Base-by-base conservation (phyloP, 2,797 vertebrate genomes). In the Hydrocynus forskahlii region DNA sequence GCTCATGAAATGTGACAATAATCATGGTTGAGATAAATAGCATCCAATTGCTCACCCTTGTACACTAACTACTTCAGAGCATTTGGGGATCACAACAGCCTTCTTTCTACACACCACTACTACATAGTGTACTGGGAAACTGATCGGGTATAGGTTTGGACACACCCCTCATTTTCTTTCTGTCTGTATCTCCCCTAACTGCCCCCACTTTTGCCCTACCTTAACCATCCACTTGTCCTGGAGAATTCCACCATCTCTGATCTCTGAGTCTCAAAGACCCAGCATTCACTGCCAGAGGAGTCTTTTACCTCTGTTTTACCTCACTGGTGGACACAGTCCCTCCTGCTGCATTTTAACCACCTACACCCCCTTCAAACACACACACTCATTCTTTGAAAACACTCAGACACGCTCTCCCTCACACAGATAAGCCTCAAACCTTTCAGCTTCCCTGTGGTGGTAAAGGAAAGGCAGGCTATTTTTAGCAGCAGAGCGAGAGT, bases 401-500 rank as follows among this genome's bases (percentile, higher is more conserved):
- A 68, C 19, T 43, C 76, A 38, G 60, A 70, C 62, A 40, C 63
- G 67, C 45, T 57, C 63, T 68, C 21, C 35, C 62, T 54, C 59
- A 52, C 77, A 48, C 48, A 50, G 1, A 67, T 21, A 70, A 19
- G 7, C 40, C 40, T 40, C 16, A 4, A 57, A 83, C 68, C 67
- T 76, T 57, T 75, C 40, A 59, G 68, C 76, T 67, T 64, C 78
- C 64, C 70, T 13, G 35, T 48, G 52, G 72, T 52, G 68, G 45
- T 73, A 77, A 80, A 76, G 16, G 63, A 66, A 40, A 40, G 45
- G 68, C 16, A 0, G 16, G 60, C 81, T 88, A 87, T 85, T 85
- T 89, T 81, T 85, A 89, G 85, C 59, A 16, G 35, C 23, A 57
- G 17, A 21, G 48, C 38, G 71, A 77, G 54, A 83, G 62, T 83